Evolutionary conservation across 2,113 vertebrate genomes (phyloP).

Genomic region (Psittacus erithacus): DNA sequence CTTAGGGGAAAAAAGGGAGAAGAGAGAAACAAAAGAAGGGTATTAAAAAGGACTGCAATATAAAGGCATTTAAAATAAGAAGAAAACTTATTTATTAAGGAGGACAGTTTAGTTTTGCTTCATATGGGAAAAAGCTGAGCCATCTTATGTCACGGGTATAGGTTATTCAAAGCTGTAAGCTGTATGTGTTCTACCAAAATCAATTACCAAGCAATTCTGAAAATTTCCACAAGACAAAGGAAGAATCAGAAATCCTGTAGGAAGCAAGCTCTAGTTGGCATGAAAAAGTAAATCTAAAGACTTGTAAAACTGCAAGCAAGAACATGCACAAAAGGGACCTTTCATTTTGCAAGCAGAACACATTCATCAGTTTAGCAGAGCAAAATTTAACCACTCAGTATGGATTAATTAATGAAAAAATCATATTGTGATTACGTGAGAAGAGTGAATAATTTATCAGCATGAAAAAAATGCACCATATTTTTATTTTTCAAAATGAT

Average conservation of each 20-base stretch:
- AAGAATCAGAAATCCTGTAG: constrained; percentile 72
- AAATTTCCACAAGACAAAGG: constrained; percentile 3
- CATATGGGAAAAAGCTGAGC: not conserved
- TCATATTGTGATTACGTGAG: constrained; percentile 61
- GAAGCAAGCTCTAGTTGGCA: constrained; percentile 75
- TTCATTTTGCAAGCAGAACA: constrained; percentile 60
- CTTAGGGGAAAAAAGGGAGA: not conserved
- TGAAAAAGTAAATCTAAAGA: constrained; percentile 53
- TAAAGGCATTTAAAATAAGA: not conserved
- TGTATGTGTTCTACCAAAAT: not conserved
- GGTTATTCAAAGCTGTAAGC: not conserved
- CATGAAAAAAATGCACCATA: constrained; percentile 27
- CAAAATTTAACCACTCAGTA: constrained; percentile 63
- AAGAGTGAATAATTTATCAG: constrained; percentile 55
- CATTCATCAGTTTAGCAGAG: constrained; percentile 59
- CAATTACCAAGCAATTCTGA: not conserved
- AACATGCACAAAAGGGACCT: constrained; percentile 69
- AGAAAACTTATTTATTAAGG: not conserved
- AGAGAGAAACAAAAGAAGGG: not conserved
- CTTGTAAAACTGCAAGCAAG: constrained; percentile 65
- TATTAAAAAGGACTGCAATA: not conserved
- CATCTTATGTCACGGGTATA: not conserved
- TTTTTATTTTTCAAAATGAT: constrained; percentile 70
- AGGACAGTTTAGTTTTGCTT: not conserved
- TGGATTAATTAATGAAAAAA: constrained; percentile 72